Conservation (phyloP, 2,888 invertebrate species). For the Epirrita christyi region DNA sequence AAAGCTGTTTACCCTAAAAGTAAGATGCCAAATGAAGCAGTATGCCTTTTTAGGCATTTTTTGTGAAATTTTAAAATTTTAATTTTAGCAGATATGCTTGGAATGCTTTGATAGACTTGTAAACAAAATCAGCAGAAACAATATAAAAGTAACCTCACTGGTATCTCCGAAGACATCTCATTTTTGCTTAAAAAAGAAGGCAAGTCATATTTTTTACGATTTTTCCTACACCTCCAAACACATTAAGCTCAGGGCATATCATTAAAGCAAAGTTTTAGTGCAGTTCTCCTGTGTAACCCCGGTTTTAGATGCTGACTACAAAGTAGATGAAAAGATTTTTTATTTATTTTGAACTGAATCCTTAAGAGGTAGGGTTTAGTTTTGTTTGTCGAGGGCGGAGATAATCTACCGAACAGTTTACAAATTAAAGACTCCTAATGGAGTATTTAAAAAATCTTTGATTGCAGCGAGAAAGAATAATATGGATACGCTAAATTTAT, state of each 20-base stretch:
- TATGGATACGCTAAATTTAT: conserved; percentile 40
- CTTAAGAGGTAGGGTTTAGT: conserved; percentile 12
- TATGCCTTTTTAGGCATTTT: too few relatives aligned
- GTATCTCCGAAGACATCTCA: not conserved
- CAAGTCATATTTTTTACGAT: conserved; percentile 13
- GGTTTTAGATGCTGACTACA: conserved; percentile 20
- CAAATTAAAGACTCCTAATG: conserved; percentile 66
- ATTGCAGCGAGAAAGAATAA: conserved; percentile 46
- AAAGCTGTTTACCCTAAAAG: too few relatives aligned
- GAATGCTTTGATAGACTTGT: too few relatives aligned
- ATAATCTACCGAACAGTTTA: conserved; percentile 43
- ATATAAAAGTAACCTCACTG: too few relatives aligned
- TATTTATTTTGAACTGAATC: conserved; percentile 10
- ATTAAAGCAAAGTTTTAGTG: conserved; percentile 21
- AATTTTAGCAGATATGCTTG: too few relatives aligned
- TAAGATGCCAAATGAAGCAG: too few relatives aligned
- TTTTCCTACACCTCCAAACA: conserved; percentile 21
- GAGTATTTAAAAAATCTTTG: conserved; percentile 62
- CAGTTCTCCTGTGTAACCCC: conserved; percentile 14
- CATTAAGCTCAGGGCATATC: conserved; percentile 20
- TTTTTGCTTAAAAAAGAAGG: conserved; percentile 13
- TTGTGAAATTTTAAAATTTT: too few relatives aligned
- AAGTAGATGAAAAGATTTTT: conserved; percentile 14
- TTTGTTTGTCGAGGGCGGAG: conserved; percentile 17
- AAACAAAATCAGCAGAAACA: too few relatives aligned